Evolutionary conservation across 2,797 vertebrate genomes (phyloP).

Genomic region (Spinus pinus): DNA sequence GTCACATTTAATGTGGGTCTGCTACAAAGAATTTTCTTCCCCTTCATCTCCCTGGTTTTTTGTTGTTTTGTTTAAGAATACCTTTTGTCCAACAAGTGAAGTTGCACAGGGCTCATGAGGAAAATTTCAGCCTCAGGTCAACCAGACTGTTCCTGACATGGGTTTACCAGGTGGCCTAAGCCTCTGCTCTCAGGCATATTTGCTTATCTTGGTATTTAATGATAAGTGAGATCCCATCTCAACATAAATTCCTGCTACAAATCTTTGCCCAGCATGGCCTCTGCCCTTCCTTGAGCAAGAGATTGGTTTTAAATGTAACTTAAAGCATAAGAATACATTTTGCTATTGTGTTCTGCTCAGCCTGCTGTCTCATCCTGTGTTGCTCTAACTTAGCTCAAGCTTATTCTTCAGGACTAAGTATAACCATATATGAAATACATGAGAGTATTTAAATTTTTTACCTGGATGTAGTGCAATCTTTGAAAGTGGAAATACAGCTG

Average conservation of each 20-base stretch:
- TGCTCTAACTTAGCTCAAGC: not conserved
- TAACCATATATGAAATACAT: not conserved
- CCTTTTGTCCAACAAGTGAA: not conserved
- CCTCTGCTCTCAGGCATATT: not conserved
- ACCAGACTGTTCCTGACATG: not conserved
- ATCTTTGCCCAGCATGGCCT: not conserved
- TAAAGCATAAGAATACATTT: not conserved
- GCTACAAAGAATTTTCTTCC: not conserved
- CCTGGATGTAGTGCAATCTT: not conserved
- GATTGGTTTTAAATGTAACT: not conserved
- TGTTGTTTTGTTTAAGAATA: not conserved
- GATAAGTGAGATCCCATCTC: not conserved
- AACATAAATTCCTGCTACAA: not conserved
- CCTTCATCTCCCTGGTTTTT: accelerated
- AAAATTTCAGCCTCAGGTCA: not conserved
- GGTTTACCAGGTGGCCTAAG: not conserved
- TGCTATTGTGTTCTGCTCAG: not conserved
- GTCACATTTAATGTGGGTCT: not conserved
- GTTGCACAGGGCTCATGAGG: not conserved
- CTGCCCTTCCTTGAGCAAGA: not conserved
- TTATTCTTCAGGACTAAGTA: not conserved
- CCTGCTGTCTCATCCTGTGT: not conserved
- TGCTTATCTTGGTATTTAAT: not conserved
- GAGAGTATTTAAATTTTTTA: not conserved
- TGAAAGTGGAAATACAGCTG: not conserved